Evolutionary conservation across 2,113 vertebrate genomes (phyloP), one percentile per base, ranked within the genome.

Genomic region (Camelus bactrianus): DNA sequence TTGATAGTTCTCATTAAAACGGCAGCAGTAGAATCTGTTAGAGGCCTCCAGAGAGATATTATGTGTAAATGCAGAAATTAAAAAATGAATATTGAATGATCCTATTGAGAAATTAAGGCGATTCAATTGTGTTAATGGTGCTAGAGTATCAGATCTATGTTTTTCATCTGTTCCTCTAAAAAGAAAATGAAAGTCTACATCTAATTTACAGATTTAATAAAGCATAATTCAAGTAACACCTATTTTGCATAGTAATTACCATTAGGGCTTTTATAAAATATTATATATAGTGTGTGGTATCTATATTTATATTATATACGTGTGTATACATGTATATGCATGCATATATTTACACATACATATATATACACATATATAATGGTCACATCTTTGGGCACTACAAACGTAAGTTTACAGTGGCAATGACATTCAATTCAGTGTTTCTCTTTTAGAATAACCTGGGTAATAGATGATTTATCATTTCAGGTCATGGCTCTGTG

Each of bases 61-160:
- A 97, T 98, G 95, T 98, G 95, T 98, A 98, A 98, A 98, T 97
- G 97, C 94, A 98, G 97, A 98, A 98, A 98, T 98, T 98, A 98
- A 98, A 98, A 98, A 98, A 98, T 98, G 98, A 98, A 98, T 98
- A 98, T 98, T 98, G 98, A 98, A 98, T 98, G 98, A 98, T 98
- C 93, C 98, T 98, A 98, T 98, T 98, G 98, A 98, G 98, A 98
- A 97, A 98, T 98, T 98, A 98, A 96, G 96, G 96, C 96, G 96
- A 98, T 98, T 98, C 97, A 95, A 93, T 98, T 97, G 97, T 98
- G 97, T 94, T 98, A 97, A 98, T 98, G 93, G 93, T 95, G 77
- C 94, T 96, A 95, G 92, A 96, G 88, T 94, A 97, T 97, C 97
- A 97, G 86, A 98, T 98, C 96, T 98, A 96, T 98, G 96, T 94